Conservation (phyloP, 53 echinoderm and acorn worm genomes). For the Patiria pectinifera region DNA sequence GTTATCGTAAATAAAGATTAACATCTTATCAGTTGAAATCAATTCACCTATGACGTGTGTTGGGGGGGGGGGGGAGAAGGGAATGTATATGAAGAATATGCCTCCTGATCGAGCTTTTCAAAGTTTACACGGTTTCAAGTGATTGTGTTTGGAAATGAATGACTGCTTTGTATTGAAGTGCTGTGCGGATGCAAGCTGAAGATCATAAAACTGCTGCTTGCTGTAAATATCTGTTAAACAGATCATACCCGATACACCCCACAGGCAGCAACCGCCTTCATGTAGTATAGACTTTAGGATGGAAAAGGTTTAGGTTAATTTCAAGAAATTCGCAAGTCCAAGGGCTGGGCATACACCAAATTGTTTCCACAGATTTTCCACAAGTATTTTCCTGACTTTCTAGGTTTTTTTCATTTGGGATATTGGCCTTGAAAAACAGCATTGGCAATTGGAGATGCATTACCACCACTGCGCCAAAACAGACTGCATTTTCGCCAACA, state of each 20-base stretch:
- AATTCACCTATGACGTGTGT: no score
- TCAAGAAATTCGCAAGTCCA: background rate
- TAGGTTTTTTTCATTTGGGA: background rate
- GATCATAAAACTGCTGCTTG: background rate
- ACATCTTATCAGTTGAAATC: no score
- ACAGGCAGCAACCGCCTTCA: background rate
- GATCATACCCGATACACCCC: background rate
- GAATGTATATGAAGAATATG: no score
- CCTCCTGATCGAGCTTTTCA: no score
- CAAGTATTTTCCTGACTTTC: background rate
- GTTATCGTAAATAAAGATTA: no score
- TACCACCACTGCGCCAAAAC: background rate
- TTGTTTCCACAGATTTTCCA: background rate
- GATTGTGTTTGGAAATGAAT: no score
- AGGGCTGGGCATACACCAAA: background rate
- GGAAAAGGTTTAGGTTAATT: background rate
- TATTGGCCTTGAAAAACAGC: background rate
- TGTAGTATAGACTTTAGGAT: background rate
- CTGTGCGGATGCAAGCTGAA: no score
- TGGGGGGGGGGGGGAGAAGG: no score
- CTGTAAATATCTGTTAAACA: background rate
- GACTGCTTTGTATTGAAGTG: no score
- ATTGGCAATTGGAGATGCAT: background rate
- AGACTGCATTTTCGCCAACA: background rate
- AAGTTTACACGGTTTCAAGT: no score